Evolutionary conservation across 2,113 vertebrate genomes (phyloP).

Genomic region (Sus scrofa): DNA sequence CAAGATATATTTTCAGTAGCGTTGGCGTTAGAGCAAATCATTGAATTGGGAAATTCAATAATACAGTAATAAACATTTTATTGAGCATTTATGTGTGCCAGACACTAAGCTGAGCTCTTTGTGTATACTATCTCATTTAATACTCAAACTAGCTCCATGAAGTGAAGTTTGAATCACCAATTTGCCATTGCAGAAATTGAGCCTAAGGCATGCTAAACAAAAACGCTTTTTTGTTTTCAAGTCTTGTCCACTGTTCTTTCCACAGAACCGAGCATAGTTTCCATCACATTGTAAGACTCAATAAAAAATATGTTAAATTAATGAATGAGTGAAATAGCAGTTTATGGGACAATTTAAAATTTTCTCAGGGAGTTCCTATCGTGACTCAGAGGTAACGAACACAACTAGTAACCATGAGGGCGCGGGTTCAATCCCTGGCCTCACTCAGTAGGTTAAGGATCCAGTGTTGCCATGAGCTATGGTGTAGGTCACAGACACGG

Average conservation of each 20-base stretch:
- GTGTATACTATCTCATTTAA: slow-evolving; percentile 44
- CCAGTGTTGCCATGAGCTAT: no score
- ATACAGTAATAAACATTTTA: slow-evolving; percentile 50
- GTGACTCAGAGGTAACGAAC: no score
- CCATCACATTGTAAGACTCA: background rate
- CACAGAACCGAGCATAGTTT: slow-evolving; percentile 11
- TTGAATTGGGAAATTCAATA: slow-evolving; percentile 42
- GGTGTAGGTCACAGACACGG: no score
- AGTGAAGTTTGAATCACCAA: background rate
- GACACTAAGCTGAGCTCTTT: background rate
- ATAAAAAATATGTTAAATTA: background rate
- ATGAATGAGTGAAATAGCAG: background rate
- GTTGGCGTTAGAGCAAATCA: slow-evolving; percentile 14
- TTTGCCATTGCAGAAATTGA: slow-evolving; percentile 39
- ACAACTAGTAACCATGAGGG: no score
- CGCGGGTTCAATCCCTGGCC: no score
- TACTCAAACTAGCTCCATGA: background rate
- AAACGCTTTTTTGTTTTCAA: background rate
- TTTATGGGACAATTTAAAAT: background rate
- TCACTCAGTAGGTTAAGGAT: no score
- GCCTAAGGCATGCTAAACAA: background rate
- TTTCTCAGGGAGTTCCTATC: background rate
- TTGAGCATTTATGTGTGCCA: background rate
- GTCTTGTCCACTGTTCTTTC: background rate
- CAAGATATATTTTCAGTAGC: slow-evolving; percentile 47